Base-by-base conservation (phyloP, 64 coral and sea anemone species). In the Trachythela sp. region DNA sequence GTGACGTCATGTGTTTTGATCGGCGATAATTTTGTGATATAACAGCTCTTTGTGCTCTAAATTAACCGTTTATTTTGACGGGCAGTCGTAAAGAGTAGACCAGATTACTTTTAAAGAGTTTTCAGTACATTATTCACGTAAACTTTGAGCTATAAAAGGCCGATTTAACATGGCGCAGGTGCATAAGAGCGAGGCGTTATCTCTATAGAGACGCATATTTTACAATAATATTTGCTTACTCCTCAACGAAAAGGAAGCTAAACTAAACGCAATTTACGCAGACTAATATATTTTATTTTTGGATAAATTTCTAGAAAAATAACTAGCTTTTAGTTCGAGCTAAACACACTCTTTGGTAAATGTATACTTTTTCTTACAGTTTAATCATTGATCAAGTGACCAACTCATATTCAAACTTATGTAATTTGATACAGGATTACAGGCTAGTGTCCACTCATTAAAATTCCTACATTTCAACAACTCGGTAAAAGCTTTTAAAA, bases 151-250 rank as follows among this genome's bases (percentile, higher is more conserved):
- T 35, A 8, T 15, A 39, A 30, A 37, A 2, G 13, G 20, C 37
- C 20, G 75, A 45, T 45, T 45, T 45, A 45, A 11, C 42, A 45
- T 45, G 11, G 11, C 15, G 37, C 75, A 39, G 33, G 75, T 80
- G 75, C 4, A 80, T 17, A 13, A 15, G 68, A 31, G 75, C 75
- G 13, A 6, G 20, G 33, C 8, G 31, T 15, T 36, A 30, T 80
- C 15, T 15, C 75, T 35, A 80, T 80, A 39, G 75, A 29, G 37
- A 80, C 30, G 75, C 75, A 80, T 80, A 80, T 80, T 80, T 80
- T 35, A 80, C 37, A 80, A 80, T 29, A 80, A 80, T 80, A 80
- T 80, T 80, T 80, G 75, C 75, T 10, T 15, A 80, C 75, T 80
- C 56, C 26, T 64, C 56, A 64, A 24, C 24, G 26, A 64, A 52